Evolutionary conservation across 2,888 invertebrate species (phyloP).

Genomic region (Aphrophora alni): DNA sequence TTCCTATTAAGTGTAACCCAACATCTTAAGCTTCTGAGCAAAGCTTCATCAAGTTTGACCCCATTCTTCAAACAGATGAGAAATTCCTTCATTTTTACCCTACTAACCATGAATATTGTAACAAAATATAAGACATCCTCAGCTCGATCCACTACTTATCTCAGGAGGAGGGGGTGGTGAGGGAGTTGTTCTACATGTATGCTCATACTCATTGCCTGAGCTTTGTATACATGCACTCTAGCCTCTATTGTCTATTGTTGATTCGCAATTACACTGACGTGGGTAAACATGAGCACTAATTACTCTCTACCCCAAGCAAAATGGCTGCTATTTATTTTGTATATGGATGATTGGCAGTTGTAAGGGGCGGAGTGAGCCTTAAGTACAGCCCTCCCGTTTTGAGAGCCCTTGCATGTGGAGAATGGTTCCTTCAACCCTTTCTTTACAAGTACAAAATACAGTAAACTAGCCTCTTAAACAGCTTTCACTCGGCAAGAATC

Average conservation of each 20-base stretch:
- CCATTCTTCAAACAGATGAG: too few species aligned
- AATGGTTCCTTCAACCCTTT: background rate
- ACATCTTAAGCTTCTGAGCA: too few species aligned
- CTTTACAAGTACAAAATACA: background rate
- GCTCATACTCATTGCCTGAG: background rate
- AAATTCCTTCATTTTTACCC: too few species aligned
- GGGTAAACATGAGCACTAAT: constrained; percentile 2
- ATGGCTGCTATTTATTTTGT: constrained; percentile 9
- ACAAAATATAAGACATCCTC: background rate
- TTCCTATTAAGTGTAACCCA: too few species aligned
- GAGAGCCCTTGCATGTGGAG: background rate
- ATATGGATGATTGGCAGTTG: constrained; percentile 4
- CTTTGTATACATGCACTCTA: constrained; percentile 6
- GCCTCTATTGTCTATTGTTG: background rate
- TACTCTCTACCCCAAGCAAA: background rate
- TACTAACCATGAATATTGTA: background rate
- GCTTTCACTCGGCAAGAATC: background rate
- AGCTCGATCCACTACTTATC: background rate
- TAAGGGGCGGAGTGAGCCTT: background rate
- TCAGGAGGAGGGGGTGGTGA: background rate
- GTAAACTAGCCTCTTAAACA: constrained; percentile 1
- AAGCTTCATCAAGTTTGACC: too few species aligned
- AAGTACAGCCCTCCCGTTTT: constrained; percentile 1
- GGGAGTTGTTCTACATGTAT: background rate
- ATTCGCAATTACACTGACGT: background rate